Conservation (phyloP, 2,888 invertebrate species). For the Torymus auratus region DNA sequence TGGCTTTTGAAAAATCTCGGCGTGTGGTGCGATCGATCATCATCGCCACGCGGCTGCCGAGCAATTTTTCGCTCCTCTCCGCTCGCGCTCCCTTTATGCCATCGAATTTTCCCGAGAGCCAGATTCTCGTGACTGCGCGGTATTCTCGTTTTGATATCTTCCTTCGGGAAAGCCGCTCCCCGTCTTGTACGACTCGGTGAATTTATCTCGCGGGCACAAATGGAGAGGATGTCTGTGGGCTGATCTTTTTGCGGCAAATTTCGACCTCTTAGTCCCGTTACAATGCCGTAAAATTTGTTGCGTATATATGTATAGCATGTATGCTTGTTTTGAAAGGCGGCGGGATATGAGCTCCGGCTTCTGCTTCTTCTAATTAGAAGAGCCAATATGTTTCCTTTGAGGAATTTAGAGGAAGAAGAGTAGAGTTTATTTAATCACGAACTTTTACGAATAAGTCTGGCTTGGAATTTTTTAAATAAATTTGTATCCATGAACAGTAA, state of each 20-base stretch:
- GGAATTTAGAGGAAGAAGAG: neutral
- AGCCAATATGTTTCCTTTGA: neutral
- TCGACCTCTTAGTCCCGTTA: neutral
- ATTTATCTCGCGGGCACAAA: conserved; percentile 22
- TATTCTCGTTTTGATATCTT: conserved; percentile 31
- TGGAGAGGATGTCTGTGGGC: neutral
- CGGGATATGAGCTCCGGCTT: neutral
- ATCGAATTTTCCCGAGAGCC: conserved; percentile 38
- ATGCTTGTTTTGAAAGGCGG: conserved; percentile 4
- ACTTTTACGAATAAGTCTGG: too few species aligned
- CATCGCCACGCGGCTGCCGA: neutral
- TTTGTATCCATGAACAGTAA: too few species aligned
- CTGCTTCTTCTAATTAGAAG: neutral
- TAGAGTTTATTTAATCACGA: too few species aligned
- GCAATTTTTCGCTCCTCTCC: conserved; percentile 12
- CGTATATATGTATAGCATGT: too few species aligned
- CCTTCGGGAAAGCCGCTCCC: neutral
- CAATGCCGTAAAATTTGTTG: neutral
- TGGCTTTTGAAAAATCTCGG: conserved; percentile 13
- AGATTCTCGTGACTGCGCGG: conserved; percentile 14
- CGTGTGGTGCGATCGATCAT: conserved; percentile 18
- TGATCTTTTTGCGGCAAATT: neutral
- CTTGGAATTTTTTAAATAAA: too few species aligned
- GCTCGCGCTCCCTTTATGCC: conserved; percentile 20
- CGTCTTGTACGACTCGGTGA: conserved; percentile 1